Percentiles rank a stretch among this genome's conserved stretches.
phyloP scores from a whole-genome alignment of 1,140 invertebrate species.

The Trachymyrmex septentrionalis region DNA sequence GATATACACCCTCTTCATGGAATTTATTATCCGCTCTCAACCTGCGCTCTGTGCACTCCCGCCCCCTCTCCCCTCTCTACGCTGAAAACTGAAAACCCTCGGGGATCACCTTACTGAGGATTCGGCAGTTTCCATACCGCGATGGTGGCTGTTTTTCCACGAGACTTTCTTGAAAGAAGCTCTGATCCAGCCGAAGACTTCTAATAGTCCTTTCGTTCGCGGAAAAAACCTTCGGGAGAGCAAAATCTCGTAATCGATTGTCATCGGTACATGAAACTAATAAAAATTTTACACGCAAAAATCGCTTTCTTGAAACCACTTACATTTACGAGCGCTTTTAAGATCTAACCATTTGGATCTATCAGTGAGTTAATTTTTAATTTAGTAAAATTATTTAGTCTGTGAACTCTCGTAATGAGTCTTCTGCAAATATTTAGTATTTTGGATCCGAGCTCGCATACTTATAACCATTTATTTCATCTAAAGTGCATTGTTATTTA shows the following conservation, averaged over 20 bases:
- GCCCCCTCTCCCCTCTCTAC: background rate
- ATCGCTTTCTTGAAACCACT: constrained; percentile 25
- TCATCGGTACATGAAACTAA: constrained; percentile 7
- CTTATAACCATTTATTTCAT: constrained; percentile 23
- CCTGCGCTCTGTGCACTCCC: constrained; percentile 3
- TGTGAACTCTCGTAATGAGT: background rate
- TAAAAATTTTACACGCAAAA: constrained; percentile 39
- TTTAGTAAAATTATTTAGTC: constrained; percentile 13
- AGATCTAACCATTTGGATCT: background rate
- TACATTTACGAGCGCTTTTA: background rate
- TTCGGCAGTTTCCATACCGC: constrained; percentile 57
- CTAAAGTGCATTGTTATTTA: constrained; percentile 7
- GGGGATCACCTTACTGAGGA: constrained; percentile 30
- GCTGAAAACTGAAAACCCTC: background rate
- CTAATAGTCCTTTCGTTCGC: constrained; percentile 50
- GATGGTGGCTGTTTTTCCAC: constrained; percentile 62
- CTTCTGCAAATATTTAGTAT: background rate
- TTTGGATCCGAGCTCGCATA: background rate
- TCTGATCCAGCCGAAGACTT: constrained; percentile 12
- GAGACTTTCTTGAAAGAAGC: constrained; percentile 27
- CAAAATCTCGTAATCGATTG: constrained; percentile 54
- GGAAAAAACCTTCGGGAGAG: background rate
- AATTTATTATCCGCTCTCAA: constrained; percentile 73
- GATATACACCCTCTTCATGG: constrained; percentile 59
- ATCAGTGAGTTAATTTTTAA: constrained; percentile 15